These are phyloP conservation scores for Ameiurus melas DNA, from an alignment of 2,113 vertebrate genomes.

Conservation along the genomic window DNA sequence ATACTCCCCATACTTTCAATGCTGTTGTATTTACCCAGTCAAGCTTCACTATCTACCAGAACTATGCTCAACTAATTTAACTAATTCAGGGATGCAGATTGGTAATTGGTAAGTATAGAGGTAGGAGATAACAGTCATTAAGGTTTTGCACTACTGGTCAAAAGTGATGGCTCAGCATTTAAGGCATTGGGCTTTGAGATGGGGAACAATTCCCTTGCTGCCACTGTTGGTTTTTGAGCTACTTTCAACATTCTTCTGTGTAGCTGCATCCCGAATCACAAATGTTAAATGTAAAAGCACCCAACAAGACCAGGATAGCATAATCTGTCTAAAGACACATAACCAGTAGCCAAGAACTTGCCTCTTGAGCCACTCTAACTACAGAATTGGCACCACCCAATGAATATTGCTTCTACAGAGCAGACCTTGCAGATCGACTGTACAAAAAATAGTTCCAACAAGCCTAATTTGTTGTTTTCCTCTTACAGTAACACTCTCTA, in stretches of 20 bases:
- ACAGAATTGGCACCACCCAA: not conserved
- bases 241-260: not conserved
- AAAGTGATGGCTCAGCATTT: not conserved
- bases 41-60: not conserved
- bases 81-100: not conserved
- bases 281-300: not conserved
- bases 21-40: not conserved
- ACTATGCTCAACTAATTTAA: not conserved
- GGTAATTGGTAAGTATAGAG: not conserved
- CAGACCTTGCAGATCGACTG: not conserved
- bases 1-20: not conserved
- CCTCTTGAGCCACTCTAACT: not conserved
- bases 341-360: not conserved
- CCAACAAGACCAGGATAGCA: not conserved
- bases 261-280: not conserved
- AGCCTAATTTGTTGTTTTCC: slow-evolving; percentile 23
- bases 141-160: not conserved
- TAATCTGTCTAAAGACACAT: not conserved
- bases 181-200: not conserved
- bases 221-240: not conserved
- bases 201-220: not conserved
- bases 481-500: slow-evolving; percentile 34
- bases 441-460: slow-evolving; percentile 11
- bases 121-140: not conserved
- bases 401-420: not conserved